phyloP scores from a whole-genome alignment of 1,140 invertebrate genomes.

The Ericerus pela region DNA sequence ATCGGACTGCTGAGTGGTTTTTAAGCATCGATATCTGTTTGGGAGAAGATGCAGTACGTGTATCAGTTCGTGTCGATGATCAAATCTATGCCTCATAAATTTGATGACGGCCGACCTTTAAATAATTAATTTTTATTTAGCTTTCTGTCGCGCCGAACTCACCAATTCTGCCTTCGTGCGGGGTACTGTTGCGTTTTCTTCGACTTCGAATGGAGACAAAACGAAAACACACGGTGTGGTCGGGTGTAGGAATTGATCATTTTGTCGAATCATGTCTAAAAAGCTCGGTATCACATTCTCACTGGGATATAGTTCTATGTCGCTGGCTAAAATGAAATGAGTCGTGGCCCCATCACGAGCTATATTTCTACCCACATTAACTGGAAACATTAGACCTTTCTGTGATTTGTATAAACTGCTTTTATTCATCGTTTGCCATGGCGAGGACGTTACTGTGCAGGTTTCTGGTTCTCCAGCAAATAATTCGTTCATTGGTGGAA shows the following conservation, averaged over 20 bases:
- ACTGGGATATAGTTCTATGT: constrained; percentile 77
- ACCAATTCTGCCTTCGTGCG: constrained; percentile 34
- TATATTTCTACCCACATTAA: constrained; percentile 74
- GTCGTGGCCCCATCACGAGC: constrained; percentile 65
- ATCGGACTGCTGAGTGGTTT: constrained; percentile 65
- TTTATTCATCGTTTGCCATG: constrained; percentile 46
- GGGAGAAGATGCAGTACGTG: too few species aligned
- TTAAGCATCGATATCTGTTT: constrained; percentile 50
- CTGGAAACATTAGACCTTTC: constrained; percentile 67
- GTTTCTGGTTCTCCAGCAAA: too few species aligned
- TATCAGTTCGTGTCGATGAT: too few species aligned
- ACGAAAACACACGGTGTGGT: constrained; percentile 61
- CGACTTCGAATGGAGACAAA: constrained; percentile 68
- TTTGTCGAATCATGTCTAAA: constrained; percentile 61
- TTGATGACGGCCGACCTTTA: too few species aligned
- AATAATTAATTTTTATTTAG: too few species aligned
- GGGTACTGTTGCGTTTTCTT: constrained; percentile 39
- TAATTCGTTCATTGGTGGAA: constrained; percentile 35
- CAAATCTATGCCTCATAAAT: too few species aligned
- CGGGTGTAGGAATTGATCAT: constrained; percentile 44
- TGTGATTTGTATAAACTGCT: constrained; percentile 59
- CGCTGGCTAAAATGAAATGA: constrained; percentile 68
- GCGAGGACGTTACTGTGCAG: constrained; percentile 52
- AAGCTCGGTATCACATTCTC: constrained; percentile 57
- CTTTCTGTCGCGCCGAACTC: too few species aligned